These are phyloP conservation scores for Columba janthina DNA, from an alignment of 2,113 vertebrate genomes.

Conservation along the genomic window DNA sequence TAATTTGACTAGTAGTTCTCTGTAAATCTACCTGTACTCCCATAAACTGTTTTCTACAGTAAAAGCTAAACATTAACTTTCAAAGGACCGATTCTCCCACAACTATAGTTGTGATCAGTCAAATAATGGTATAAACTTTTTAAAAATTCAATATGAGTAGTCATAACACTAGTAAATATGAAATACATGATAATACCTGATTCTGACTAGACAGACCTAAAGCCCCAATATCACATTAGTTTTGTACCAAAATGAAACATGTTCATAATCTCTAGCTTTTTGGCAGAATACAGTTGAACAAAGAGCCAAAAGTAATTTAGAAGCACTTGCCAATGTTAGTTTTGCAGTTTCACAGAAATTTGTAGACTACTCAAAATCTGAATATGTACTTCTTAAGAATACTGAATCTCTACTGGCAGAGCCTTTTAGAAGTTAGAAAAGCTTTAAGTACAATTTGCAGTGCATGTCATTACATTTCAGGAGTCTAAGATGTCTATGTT, in stretches of 20 bases:
- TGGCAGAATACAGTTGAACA: neutral
- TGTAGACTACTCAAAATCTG: neutral
- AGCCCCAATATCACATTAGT: neutral
- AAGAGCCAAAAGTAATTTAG: neutral
- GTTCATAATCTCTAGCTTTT: neutral
- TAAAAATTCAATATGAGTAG: neutral
- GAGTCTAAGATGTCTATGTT: neutral
- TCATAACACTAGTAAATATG: neutral
- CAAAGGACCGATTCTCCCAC: neutral
- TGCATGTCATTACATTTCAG: neutral
- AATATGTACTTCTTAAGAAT: neutral
- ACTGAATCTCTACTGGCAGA: neutral
- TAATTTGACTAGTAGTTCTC: constrained; percentile 4
- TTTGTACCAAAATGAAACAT: neutral
- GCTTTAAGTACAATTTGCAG: neutral
- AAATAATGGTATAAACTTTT: neutral
- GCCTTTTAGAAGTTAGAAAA: neutral
- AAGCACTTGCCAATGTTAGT: neutral
- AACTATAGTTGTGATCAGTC: constrained; percentile 28
- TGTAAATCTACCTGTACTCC: neutral
- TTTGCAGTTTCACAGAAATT: neutral
- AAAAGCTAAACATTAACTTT: neutral
- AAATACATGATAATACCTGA: neutral
- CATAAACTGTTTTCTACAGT: neutral
- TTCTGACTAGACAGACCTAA: neutral